phyloP scores from a whole-genome alignment of 2,113 vertebrate genomes.

The Microcebus ravelobensis region DNA sequence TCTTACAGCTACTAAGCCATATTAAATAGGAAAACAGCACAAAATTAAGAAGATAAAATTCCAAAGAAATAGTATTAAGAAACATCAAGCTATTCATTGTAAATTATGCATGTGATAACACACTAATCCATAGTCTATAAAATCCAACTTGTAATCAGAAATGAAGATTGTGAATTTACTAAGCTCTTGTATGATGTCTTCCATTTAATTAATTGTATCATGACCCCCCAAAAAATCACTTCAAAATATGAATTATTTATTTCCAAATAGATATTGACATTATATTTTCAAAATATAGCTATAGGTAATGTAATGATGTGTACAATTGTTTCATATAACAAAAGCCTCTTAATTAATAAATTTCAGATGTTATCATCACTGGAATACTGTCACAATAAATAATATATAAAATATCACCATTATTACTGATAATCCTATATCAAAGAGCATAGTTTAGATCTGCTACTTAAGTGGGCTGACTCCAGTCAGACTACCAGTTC shows the following conservation, averaged over 20 bases:
- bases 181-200: background rate
- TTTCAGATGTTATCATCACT: background rate
- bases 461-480: background rate
- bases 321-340: background rate
- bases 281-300: background rate
- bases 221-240: background rate
- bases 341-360: background rate
- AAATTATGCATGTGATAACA: accelerated
- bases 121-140: background rate
- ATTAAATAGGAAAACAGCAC: conserved; percentile 52
- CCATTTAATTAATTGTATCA: background rate
- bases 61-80: background rate
- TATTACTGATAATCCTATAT: background rate
- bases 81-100: background rate
- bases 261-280: conserved; percentile 11
- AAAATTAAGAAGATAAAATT: conserved; percentile 55
- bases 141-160: background rate
- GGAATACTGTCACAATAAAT: background rate
- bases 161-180: background rate
- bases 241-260: background rate
- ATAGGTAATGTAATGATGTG: background rate
- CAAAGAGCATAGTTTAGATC: background rate
- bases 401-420: background rate
- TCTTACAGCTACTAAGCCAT: conserved; percentile 51
- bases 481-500: background rate